phyloP scores from a whole-genome alignment of 2,113 vertebrate species.

The Piprites chloris region DNA sequence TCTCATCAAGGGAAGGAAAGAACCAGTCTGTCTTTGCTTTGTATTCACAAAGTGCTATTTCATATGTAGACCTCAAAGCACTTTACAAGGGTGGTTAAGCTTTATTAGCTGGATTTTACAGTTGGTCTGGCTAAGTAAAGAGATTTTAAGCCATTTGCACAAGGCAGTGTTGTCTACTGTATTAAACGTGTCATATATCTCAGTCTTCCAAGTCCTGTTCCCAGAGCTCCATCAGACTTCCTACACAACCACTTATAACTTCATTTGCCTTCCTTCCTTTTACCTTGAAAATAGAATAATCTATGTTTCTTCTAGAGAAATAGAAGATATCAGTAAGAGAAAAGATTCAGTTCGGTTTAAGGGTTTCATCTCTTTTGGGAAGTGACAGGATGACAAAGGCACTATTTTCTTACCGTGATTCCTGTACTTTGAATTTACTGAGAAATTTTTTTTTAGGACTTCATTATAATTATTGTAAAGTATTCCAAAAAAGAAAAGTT shows the following conservation, averaged over 20 bases:
- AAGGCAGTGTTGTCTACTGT: background rate
- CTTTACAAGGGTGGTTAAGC: conserved; percentile 46
- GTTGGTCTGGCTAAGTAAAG: conserved; percentile 50
- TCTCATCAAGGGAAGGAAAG: background rate
- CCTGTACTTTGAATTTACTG: background rate
- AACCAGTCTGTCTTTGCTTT: background rate
- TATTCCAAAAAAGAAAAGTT: background rate
- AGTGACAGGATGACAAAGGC: background rate
- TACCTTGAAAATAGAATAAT: background rate
- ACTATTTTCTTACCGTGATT: background rate
- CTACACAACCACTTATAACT: background rate
- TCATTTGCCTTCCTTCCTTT: background rate
- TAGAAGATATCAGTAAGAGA: background rate
- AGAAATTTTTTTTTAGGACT: background rate
- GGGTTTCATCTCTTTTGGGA: background rate
- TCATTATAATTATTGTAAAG: background rate
- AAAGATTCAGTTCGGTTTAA: background rate
- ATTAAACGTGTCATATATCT: background rate
- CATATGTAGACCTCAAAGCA: background rate
- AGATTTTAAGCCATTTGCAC: conserved; percentile 21
- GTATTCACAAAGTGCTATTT: background rate
- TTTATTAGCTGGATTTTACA: conserved; percentile 61
- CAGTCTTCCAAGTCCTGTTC: background rate
- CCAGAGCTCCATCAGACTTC: background rate
- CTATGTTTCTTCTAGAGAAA: background rate